Conservation (phyloP, 2,888 invertebrate species). For the Pristionchus maxplancki region DNA sequence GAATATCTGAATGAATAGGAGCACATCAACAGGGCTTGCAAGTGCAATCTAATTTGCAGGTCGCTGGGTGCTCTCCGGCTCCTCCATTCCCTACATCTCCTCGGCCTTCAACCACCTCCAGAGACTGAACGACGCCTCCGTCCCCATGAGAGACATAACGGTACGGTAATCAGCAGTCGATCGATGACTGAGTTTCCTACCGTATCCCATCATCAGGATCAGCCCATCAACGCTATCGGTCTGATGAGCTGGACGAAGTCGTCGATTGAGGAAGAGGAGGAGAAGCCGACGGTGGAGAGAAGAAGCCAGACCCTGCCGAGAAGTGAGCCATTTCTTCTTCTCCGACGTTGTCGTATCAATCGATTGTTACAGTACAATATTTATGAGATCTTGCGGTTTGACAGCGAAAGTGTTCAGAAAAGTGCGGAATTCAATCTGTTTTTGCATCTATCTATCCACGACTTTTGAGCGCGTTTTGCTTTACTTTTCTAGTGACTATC, state of each 20-base stretch:
- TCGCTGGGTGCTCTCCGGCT: slow-evolving; percentile 67
- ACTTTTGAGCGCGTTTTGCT: no score
- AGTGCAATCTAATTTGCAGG: slow-evolving; percentile 51
- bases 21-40: no score
- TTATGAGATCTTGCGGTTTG: no score
- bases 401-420: neutral
- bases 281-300: slow-evolving; percentile 32
- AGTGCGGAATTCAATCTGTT: no score
- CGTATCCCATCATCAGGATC: slow-evolving; percentile 60
- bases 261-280: slow-evolving; percentile 58
- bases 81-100: slow-evolving; percentile 69
- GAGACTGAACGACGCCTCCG: slow-evolving; percentile 64
- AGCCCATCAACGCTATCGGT: slow-evolving; percentile 71
- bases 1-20: no score
- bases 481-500: no score
- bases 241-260: slow-evolving; percentile 70
- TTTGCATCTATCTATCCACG: neutral
- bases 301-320: slow-evolving; percentile 41
- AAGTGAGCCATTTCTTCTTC: neutral
- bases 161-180: neutral
- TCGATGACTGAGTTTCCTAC: neutral
- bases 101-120: slow-evolving; percentile 72
- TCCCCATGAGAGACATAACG: slow-evolving; percentile 62
- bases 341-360: no score
- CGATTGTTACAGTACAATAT: no score